Conservation (phyloP, 2,113 vertebrate species). For the Psittacula cyanocephala region DNA sequence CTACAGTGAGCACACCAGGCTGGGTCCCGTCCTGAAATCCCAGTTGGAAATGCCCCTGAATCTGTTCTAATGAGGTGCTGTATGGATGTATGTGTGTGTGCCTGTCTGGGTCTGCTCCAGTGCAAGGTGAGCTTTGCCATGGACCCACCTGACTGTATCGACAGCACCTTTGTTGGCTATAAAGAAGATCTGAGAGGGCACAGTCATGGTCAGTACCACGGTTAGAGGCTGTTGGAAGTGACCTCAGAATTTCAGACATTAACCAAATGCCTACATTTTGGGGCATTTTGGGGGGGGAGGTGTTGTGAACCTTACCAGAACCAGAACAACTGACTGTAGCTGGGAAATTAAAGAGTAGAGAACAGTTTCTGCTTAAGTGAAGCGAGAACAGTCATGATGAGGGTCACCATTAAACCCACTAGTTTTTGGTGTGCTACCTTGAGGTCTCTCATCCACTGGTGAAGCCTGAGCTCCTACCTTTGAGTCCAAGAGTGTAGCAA, state of each 20-base stretch:
- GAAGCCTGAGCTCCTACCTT: background rate
- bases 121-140: background rate
- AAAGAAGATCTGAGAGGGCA: background rate
- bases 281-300: background rate
- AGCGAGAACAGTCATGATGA: background rate
- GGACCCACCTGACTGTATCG: background rate
- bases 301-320: background rate
- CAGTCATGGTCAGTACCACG: background rate
- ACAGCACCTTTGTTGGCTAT: fast-evolving
- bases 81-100: background rate
- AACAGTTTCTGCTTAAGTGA: background rate
- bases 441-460: background rate
- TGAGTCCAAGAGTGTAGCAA: background rate
- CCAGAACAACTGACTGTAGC: background rate
- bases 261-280: background rate
- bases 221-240: background rate
- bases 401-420: background rate
- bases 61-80: background rate
- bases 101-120: background rate
- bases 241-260: background rate
- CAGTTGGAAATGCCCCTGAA: background rate
- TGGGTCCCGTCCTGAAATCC: background rate
- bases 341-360: background rate
- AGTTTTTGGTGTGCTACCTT: background rate
- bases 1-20: background rate